A percentile compares a stretch with the other conserved stretches of the same genome.
Evolutionary conservation across 2,113 vertebrate species (phyloP).

Genomic region (Macroglossus sobrinus): DNA sequence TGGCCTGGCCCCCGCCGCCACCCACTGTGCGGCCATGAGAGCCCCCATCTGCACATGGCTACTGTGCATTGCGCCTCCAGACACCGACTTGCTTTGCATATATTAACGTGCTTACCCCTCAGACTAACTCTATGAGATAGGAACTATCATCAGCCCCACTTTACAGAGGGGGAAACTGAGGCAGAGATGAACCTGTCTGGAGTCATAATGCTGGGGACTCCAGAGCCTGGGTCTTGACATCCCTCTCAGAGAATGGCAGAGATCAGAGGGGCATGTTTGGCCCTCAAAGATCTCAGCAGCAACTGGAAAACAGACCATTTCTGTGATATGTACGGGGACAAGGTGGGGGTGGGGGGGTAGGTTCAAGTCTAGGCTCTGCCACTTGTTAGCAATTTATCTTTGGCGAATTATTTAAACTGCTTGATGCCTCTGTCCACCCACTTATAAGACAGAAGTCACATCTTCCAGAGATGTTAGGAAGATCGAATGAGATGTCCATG

Average conservation of each 20-base stretch:
- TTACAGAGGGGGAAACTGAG: background rate
- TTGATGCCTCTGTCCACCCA: background rate
- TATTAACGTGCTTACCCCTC: background rate
- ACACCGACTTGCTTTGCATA: fast-evolving
- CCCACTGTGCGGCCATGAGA: background rate
- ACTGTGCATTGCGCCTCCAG: fast-evolving
- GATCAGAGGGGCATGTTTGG: background rate
- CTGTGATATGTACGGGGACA: background rate
- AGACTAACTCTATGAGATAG: background rate
- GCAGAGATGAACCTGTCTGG: background rate
- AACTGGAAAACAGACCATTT: background rate
- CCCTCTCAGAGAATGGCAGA: background rate
- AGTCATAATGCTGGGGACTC: background rate
- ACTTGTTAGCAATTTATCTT: background rate
- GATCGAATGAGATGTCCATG: background rate
- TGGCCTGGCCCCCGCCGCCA: background rate
- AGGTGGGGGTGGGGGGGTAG: background rate
- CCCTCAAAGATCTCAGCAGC: background rate
- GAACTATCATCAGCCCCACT: background rate
- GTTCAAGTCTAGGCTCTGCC: background rate
- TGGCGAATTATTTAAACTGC: background rate
- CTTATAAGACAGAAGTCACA: background rate
- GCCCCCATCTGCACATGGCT: background rate
- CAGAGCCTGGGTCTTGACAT: fast-evolving
- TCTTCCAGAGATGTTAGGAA: background rate